A percentile compares a stretch with the other conserved stretches of the same genome.
Conservation (phyloP, 2,888 invertebrate genomes). For the Rapana venosa region DNA sequence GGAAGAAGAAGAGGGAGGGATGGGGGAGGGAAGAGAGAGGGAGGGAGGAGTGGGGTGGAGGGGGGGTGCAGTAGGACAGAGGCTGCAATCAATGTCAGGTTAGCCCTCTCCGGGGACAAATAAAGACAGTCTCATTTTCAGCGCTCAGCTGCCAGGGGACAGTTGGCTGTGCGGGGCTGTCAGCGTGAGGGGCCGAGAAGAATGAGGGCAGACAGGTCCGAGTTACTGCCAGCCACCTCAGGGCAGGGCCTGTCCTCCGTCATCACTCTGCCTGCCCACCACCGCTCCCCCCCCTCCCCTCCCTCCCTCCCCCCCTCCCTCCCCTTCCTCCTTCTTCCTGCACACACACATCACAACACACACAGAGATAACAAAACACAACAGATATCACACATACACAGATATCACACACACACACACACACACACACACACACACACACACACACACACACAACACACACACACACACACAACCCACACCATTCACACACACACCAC, state of each 20-base stretch:
- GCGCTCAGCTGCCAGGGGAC: slow-evolving; percentile 7
- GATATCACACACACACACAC: too few relatives aligned
- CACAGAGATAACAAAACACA: neutral
- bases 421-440: too few relatives aligned
- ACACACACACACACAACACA: too few relatives aligned
- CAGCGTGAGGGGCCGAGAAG: neutral
- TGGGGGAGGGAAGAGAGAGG: neutral
- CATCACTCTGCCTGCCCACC: neutral
- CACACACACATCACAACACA: neutral
- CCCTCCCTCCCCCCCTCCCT: neutral
- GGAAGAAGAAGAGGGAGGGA: neutral
- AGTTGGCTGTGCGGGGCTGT: neutral
- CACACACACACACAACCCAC: too few relatives aligned
- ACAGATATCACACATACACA: neutral
- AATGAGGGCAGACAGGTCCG: neutral
- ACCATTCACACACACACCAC: too few relatives aligned
- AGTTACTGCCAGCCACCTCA: neutral
- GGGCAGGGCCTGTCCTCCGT: neutral
- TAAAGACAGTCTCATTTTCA: slow-evolving; percentile 25
- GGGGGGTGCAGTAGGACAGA: neutral
- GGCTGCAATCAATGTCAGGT: slow-evolving; percentile 23
- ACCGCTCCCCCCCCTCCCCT: neutral
- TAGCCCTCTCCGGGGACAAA: slow-evolving; percentile 5
- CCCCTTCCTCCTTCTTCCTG: too few relatives aligned
- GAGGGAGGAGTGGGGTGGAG: neutral